Evolutionary conservation across 2,113 vertebrate genomes (phyloP).

Genomic region (Procapra przewalskii): DNA sequence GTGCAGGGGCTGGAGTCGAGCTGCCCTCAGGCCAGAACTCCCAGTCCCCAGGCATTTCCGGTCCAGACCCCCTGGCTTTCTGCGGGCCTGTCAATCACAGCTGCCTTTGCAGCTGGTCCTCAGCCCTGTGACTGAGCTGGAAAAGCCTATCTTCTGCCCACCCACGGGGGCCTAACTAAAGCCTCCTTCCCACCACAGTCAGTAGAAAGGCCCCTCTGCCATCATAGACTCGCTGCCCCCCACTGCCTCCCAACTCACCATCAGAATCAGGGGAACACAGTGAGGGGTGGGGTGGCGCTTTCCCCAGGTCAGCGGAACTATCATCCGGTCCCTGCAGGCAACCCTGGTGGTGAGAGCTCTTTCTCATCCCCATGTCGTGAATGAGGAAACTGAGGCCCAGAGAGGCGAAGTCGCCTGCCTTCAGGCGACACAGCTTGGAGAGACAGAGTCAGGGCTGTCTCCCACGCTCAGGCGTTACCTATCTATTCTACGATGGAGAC

Average conservation of each 20-base stretch:
- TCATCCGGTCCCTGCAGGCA: neutral
- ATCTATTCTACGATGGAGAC: neutral
- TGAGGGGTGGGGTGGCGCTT: neutral
- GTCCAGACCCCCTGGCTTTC: neutral
- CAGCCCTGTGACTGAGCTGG: no score
- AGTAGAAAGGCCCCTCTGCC: neutral
- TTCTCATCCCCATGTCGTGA: neutral
- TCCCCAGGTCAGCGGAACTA: neutral
- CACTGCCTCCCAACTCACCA: neutral
- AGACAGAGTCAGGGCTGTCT: neutral
- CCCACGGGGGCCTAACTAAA: neutral
- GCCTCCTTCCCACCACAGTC: neutral
- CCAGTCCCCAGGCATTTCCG: accelerated
- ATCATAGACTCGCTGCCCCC: neutral
- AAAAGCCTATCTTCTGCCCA: neutral
- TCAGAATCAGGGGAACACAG: neutral
- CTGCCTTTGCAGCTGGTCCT: neutral
- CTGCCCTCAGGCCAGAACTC: neutral
- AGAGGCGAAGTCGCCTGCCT: neutral
- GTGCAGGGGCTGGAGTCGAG: neutral
- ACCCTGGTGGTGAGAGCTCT: neutral
- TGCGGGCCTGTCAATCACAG: neutral
- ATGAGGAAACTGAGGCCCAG: neutral
- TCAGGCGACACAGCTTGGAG: neutral
- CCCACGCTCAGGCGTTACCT: neutral